A percentile compares a stretch with the other conserved stretches of the same genome.
phyloP scores from a whole-genome alignment of 2,113 vertebrate species.

The Numenius arquata region DNA sequence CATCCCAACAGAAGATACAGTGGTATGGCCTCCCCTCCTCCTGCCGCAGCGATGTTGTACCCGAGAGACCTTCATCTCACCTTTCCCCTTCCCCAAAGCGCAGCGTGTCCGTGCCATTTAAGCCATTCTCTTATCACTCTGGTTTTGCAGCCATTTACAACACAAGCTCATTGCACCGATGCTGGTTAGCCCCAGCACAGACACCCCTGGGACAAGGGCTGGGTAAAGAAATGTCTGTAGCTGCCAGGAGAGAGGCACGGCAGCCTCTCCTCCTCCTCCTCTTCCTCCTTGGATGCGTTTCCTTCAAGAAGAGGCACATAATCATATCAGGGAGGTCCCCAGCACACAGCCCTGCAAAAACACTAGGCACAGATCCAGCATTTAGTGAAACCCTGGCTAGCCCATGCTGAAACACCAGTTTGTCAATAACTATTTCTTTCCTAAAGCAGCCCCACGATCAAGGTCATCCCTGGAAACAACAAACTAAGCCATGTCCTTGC shows the following conservation, averaged over 20 bases:
- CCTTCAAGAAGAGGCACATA: neutral
- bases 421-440: neutral
- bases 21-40: conserved; percentile 72
- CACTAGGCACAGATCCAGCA: neutral
- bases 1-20: conserved; percentile 95
- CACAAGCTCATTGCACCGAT: neutral
- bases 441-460: neutral
- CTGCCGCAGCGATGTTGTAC: neutral
- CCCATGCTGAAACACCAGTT: neutral
- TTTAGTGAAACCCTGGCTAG: neutral
- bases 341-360: neutral
- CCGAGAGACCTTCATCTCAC: neutral
- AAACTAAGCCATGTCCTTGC: neutral
- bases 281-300: neutral
- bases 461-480: conserved; percentile 14
- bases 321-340: neutral
- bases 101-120: neutral
- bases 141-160: neutral
- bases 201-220: neutral
- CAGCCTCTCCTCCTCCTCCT: neutral
- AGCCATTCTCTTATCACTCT: neutral
- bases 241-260: neutral
- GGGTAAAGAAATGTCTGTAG: neutral
- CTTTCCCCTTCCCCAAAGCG: neutral
- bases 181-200: neutral